phyloP scores from a whole-genome alignment of 2,888 invertebrate genomes.

The Venusia cambrica region DNA sequence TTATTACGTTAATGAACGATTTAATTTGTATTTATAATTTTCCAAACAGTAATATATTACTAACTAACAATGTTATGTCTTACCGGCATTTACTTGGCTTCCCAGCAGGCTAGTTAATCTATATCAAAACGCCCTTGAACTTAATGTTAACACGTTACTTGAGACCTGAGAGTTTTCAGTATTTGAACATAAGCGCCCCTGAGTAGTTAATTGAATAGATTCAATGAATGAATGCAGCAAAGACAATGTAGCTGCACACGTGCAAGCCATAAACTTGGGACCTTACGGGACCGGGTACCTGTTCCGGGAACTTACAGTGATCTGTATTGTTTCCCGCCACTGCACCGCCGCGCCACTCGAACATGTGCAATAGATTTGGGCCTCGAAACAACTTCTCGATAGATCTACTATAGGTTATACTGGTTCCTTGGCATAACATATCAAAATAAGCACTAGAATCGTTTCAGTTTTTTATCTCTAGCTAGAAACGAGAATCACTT shows the following conservation, averaged over 20 bases:
- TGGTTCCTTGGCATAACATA: conserved; percentile 11
- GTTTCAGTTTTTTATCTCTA: conserved; percentile 1
- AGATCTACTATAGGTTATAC: conserved; percentile 1
- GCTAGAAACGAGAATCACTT: too few species aligned
- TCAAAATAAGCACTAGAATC: conserved; percentile 1
- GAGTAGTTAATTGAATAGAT: conserved; percentile 7
- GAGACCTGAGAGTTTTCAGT: too few species aligned
- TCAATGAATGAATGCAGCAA: conserved; percentile 5
- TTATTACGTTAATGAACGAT: too few species aligned
- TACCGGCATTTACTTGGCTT: too few species aligned
- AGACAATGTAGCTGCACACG: conserved; percentile 58
- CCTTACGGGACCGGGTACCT: conserved; percentile 44
- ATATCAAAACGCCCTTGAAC: too few species aligned
- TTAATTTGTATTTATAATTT: too few species aligned
- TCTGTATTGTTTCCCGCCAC: conserved; percentile 42
- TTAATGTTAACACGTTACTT: too few species aligned
- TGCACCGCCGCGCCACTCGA: conserved; percentile 47
- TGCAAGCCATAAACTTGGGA: conserved; percentile 62
- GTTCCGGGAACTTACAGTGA: conserved; percentile 48
- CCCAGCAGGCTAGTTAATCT: too few species aligned
- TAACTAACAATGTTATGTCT: too few species aligned
- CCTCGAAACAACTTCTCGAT: conserved; percentile 6
- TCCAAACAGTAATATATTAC: too few species aligned
- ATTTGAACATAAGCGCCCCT: conserved; percentile 12
- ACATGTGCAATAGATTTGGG: conserved; percentile 57